phyloP scores from a whole-genome alignment of 2,888 invertebrate species.

The Drosophila nigritarsus region DNA sequence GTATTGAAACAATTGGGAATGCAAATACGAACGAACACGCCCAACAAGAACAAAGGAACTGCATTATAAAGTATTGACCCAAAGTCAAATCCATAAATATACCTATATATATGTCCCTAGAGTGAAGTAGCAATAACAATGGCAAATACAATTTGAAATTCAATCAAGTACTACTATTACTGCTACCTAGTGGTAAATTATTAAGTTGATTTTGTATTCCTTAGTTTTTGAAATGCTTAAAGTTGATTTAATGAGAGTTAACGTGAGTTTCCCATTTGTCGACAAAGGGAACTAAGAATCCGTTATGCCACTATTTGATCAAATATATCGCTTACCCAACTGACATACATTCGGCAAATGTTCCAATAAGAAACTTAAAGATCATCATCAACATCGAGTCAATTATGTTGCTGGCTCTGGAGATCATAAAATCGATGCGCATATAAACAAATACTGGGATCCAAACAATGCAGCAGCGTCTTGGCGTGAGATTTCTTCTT shows the following conservation, averaged over 20 bases:
- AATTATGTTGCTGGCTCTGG: conserved; percentile 32
- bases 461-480: conserved; percentile 29
- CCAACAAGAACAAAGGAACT: conserved; percentile 3
- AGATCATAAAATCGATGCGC: conserved; percentile 49
- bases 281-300: not conserved
- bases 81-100: not conserved
- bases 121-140: not conserved
- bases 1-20: conserved; percentile 18
- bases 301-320: conserved; percentile 26
- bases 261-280: not conserved
- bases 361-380: conserved; percentile 21
- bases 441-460: conserved; percentile 45
- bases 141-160: not conserved
- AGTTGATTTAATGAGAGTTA: not conserved
- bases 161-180: not conserved
- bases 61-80: not conserved
- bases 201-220: not conserved
- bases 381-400: conserved; percentile 31
- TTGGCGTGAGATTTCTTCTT: conserved; percentile 45
- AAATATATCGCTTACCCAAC: conserved; percentile 43
- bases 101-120: not conserved
- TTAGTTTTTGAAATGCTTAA: not conserved
- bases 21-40: conserved; percentile 13
- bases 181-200: not conserved
- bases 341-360: conserved; percentile 43